A percentile compares a stretch with the other conserved stretches of the same genome.
phyloP scores from a whole-genome alignment of 2,113 vertebrate genomes.

The Steatornis caripensis region DNA sequence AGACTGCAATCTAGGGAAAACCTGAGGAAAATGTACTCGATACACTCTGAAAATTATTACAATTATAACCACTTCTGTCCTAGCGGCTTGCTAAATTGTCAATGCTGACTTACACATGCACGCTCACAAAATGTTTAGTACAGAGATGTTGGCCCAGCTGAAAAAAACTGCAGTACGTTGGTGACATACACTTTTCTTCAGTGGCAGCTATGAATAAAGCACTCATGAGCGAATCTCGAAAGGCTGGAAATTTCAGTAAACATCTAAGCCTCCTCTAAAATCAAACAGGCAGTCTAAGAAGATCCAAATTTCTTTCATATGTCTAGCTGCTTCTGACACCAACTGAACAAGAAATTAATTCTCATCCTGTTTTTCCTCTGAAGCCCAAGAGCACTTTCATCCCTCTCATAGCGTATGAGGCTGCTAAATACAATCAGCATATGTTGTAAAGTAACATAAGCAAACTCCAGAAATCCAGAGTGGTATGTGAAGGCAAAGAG shows the following conservation, averaged over 20 bases:
- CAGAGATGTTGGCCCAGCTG: not conserved
- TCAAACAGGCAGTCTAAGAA: not conserved
- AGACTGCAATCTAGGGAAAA: not conserved
- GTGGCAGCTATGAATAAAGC: not conserved
- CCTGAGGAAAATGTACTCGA: not conserved
- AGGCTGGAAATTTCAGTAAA: not conserved
- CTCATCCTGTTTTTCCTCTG: not conserved
- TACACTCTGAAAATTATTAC: not conserved
- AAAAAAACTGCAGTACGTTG: not conserved
- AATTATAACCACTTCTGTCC: not conserved
- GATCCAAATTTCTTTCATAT: not conserved
- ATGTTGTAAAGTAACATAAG: not conserved
- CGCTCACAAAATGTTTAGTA: not conserved
- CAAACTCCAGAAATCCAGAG: not conserved
- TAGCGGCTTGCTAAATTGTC: not conserved
- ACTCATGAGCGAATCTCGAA: not conserved
- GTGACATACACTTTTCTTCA: not conserved
- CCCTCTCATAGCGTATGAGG: not conserved
- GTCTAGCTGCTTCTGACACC: conserved; percentile 3
- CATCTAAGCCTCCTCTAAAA: conserved; percentile 1
- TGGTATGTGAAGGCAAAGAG: not conserved
- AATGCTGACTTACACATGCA: not conserved
- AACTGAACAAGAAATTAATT: conserved; percentile 22
- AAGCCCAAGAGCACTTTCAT: conserved; percentile 13
- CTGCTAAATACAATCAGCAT: not conserved